Evolutionary conservation across 2,888 invertebrate species (phyloP).

Genomic region (Melinopterus prodromus): DNA sequence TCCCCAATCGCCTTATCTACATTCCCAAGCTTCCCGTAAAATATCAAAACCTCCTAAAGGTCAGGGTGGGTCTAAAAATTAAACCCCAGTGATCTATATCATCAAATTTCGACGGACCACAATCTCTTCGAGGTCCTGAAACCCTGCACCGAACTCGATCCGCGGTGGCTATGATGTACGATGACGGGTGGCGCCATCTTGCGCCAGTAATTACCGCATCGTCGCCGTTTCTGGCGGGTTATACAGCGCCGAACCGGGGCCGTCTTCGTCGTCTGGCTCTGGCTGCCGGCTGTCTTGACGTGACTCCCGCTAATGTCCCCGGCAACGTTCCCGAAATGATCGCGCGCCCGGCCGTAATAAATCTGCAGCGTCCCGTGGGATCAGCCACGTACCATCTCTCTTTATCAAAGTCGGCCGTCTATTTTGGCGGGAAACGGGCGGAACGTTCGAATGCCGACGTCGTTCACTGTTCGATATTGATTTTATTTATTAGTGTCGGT

Average conservation of each 20-base stretch:
- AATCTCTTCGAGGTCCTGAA: background rate
- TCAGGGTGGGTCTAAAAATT: background rate
- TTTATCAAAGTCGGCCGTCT: constrained; percentile 52
- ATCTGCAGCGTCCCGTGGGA: constrained; percentile 50
- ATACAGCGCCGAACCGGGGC: constrained; percentile 4
- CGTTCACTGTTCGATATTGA: background rate
- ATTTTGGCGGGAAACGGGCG: constrained; percentile 9
- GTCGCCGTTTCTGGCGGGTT: background rate
- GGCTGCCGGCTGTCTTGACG: constrained; percentile 44
- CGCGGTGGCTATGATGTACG: constrained; percentile 49
- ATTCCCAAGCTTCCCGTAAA: too few species aligned
- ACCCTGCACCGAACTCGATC: constrained; percentile 12
- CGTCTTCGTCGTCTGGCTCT: background rate
- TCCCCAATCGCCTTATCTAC: too few species aligned
- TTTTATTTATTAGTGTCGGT: background rate
- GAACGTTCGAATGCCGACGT: constrained; percentile 7
- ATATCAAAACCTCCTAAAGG: too few species aligned
- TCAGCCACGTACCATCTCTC: constrained; percentile 57
- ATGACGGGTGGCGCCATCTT: constrained; percentile 53
- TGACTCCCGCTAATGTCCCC: constrained; percentile 46
- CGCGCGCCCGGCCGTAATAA: constrained; percentile 54
- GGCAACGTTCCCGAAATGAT: constrained; percentile 49
- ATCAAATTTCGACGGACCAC: background rate
- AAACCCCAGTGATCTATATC: background rate
- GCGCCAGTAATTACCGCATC: constrained; percentile 50